Evolutionary conservation across 2,888 invertebrate genomes (phyloP).

Genomic region (Apamea monoglypha): DNA sequence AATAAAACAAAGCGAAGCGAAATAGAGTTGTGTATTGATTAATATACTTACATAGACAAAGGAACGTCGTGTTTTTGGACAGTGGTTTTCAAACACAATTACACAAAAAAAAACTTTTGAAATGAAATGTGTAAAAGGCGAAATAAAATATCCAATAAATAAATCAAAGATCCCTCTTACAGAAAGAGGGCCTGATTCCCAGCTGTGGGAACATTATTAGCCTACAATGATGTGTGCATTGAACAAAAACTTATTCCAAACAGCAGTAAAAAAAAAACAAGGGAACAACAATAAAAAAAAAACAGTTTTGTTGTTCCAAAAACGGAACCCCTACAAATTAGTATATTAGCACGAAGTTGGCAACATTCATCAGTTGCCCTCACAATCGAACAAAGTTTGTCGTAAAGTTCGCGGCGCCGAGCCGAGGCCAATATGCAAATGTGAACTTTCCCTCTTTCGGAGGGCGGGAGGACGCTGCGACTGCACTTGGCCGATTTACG

Average conservation of each 20-base stretch:
- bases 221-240: too few species aligned
- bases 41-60: not conserved
- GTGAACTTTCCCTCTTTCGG: slow-evolving; percentile 85
- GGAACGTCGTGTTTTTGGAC: not conserved
- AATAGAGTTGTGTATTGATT: slow-evolving; percentile 3
- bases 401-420: slow-evolving; percentile 71
- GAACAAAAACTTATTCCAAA: not conserved
- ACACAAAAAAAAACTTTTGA: not conserved
- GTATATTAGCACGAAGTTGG: slow-evolving; percentile 57
- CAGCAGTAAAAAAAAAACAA: not conserved
- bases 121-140: not conserved
- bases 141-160: not conserved
- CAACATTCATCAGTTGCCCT: slow-evolving; percentile 52
- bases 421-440: slow-evolving; percentile 84
- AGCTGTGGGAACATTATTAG: not conserved
- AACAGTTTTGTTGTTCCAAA: slow-evolving; percentile 39
- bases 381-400: slow-evolving; percentile 70
- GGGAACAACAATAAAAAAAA: slow-evolving; percentile 34
- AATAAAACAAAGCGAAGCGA: slow-evolving; percentile 12
- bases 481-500: slow-evolving; percentile 89
- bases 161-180: not conserved
- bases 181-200: not conserved
- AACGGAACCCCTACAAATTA: slow-evolving; percentile 40
- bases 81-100: not conserved
- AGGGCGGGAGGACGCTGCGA: slow-evolving; percentile 69